Evolutionary conservation across 1,140 invertebrate genomes (phyloP).

Genomic region (Eufriesea mexicana): DNA sequence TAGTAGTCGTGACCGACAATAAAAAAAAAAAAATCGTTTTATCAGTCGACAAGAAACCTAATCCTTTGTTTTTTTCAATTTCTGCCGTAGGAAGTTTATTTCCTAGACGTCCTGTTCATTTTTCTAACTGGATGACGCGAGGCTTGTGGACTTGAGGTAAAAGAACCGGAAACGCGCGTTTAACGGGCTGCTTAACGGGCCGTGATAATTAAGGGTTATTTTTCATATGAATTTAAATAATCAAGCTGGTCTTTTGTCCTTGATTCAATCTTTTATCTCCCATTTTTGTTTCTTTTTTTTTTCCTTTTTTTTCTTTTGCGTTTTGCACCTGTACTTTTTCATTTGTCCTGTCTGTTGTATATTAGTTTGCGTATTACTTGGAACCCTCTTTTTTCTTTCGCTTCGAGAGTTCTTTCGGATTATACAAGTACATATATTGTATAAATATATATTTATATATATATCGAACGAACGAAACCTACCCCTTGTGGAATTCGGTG

Average conservation of each 20-base stretch:
- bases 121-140: constrained; percentile 72
- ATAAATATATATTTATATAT: not conserved
- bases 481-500: not conserved
- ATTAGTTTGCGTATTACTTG: not conserved
- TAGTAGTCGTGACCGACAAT: constrained; percentile 15
- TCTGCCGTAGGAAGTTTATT: constrained; percentile 74
- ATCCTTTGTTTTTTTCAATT: constrained; percentile 74
- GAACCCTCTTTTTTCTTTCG: not conserved
- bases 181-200: constrained; percentile 31
- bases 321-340: constrained; percentile 1
- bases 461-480: constrained; percentile 1
- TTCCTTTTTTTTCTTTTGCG: not conserved
- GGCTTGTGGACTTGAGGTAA: constrained; percentile 71
- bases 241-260: constrained; percentile 4
- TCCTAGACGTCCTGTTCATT: constrained; percentile 71
- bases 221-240: constrained; percentile 29
- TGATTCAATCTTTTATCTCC: constrained; percentile 10
- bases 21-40: not conserved
- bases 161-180: constrained; percentile 31
- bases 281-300: not conserved
- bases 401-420: not conserved
- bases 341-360: constrained; percentile 12
- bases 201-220: constrained; percentile 17
- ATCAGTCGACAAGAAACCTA: constrained; percentile 47
- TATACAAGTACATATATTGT: not conserved